Evolutionary conservation across 2,797 vertebrate species (phyloP), one percentile per base, ranked within the genome.

Genomic region (Rhodeus uyekii): DNA sequence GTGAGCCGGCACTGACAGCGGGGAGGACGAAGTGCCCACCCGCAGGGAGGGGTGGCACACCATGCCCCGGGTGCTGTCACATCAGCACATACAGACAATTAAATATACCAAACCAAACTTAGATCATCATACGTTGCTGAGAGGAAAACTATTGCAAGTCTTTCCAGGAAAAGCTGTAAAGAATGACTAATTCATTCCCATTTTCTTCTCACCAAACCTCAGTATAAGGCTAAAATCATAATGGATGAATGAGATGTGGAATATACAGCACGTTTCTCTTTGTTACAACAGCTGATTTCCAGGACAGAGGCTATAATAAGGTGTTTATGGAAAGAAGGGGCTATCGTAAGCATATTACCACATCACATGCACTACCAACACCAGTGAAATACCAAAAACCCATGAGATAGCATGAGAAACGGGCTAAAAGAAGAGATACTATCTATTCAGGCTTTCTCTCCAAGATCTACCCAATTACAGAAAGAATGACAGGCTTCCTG

Each of bases 361-460:
- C 89, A 90, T 90, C 80, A 42, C 88, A 91, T 87, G 92, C 87
- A 92, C 90, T 91, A 88, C 83, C 86, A 89, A 81, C 2, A 73
- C 60, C 71, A 89, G 88, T 83, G 85, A 90, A 91, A 90, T 87
- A 90, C 36, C 50, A 90, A 92, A 92, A 93, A 93, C 90, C 92
- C 89, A 53, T 85, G 87, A 91, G 93, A 93, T 89, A 92, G 90
- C 85, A 92, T n/a, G n/a, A n/a, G n/a, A n/a, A n/a, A n/a, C n/a
- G n/a, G n/a, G n/a, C n/a, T n/a, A n/a, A n/a, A n/a, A n/a, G n/a
- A n/a, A n/a, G n/a, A n/a, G n/a, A n/a, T n/a, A n/a, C n/a, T n/a
- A n/a, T n/a, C n/a, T n/a, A n/a, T n/a, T n/a, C n/a, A 85, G 78
- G 68, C 86, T 91, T 88, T 89, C 89, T 91, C 87, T 81, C 82